Evolutionary conservation across 2,888 invertebrate species (phyloP).

Genomic region (Caenorhabditis sp.): DNA sequence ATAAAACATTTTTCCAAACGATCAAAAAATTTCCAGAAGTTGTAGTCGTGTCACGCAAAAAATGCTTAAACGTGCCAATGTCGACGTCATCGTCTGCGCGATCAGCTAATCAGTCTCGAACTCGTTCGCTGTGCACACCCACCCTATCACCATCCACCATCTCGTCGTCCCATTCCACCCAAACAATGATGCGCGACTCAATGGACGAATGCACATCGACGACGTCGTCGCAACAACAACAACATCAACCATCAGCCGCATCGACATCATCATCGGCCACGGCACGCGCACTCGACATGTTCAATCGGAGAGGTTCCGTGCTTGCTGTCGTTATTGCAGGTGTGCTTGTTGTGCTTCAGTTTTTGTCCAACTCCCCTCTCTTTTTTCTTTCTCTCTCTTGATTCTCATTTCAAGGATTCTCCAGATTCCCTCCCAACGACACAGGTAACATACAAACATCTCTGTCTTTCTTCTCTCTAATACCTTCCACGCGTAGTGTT

Average conservation of each 20-base stretch:
- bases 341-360: slow-evolving; percentile 9
- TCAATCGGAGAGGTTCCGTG: slow-evolving; percentile 60
- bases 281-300: slow-evolving; percentile 58
- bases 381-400: too few species aligned
- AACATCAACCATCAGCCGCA: slow-evolving; percentile 22
- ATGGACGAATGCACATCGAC: slow-evolving; percentile 16
- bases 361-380: not conserved
- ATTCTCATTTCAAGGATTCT: too few species aligned
- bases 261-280: slow-evolving; percentile 44
- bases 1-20: not conserved
- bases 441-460: not conserved
- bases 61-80: slow-evolving; percentile 30
- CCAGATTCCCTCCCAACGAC: too few species aligned
- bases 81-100: slow-evolving; percentile 40
- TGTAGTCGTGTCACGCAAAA: not conserved
- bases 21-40: not conserved
- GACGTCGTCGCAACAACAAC: slow-evolving; percentile 3
- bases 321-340: slow-evolving; percentile 62
- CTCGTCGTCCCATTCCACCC: slow-evolving; percentile 11
- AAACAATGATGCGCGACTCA: slow-evolving; percentile 12
- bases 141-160: slow-evolving; percentile 8
- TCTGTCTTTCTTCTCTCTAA: not conserved
- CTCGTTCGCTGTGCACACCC: slow-evolving; percentile 29
- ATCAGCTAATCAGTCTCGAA: slow-evolving; percentile 34
- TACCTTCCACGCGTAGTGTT: not conserved